Evolutionary conservation across 2,797 vertebrate genomes (phyloP), one percentile per base, ranked within the genome.

Genomic region (Sphenodon punctatus): DNA sequence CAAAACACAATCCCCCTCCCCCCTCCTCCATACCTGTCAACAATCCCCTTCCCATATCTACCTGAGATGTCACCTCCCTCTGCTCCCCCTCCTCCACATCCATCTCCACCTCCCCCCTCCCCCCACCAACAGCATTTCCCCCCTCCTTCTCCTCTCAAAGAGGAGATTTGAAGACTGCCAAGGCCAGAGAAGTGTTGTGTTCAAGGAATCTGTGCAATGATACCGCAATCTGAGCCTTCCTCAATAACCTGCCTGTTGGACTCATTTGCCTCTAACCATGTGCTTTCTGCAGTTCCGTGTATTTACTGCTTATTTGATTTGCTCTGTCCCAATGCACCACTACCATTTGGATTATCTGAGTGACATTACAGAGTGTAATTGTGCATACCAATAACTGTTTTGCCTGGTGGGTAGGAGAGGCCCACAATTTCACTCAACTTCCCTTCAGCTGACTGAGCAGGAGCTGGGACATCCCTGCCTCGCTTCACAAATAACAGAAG

Each of bases 291-390:
- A 30, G 36, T 36, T 43, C 72, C 58, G 27, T 56, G 2, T 34
- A 67, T 59, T 64, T 78, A 56, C 7, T 42, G 64, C 72, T 84
- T 42, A 41, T 80, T 82, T 76, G 72, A 49, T 86, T 88, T 81
- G 63, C 70, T 32, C n/a, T 72, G 75, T 82, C 65, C 71, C 75
- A 65, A 16, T 60, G 23, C 51, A 2, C 23, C 32, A 39, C 67
- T 75, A 53, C 64, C 36, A 5, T 43, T 14, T 23, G 17, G 55
- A 66, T 39, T 60, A 87, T 58, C 78, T 72, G 56, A 70, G 39
- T 72, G 67, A 87, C 82, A 53, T 55, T 74, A 86, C 73, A 76
- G 83, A 73, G 82, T 81, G 70, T 84, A 90, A 88, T 72, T 67
- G 56, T 60, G 68, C 3, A 1, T 76, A 71, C 76, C 85, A 75